Base-by-base conservation (phyloP, 2,113 vertebrate species). In the Otocyon megalotis region DNA sequence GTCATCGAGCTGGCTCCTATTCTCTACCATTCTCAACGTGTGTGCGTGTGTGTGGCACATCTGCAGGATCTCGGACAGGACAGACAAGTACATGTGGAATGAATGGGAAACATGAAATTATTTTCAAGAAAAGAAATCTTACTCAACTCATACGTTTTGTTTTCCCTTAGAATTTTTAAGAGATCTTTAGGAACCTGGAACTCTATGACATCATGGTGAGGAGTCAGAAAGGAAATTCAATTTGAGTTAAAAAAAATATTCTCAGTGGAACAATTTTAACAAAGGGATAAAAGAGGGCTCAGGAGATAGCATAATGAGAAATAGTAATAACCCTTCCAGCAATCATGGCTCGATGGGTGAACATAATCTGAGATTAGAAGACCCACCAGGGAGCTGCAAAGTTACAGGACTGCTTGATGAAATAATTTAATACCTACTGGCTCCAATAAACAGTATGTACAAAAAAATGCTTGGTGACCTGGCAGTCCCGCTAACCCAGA, bases 351-450 rank as follows among this genome's bases (percentile, higher is more conserved):
- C 88, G 11, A 97, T 79, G 90, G 88, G 96, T 94, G 95, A 97
- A 79, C 96, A 89, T 63, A 86, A 97, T 80, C 87, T 97, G 96
- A 98, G 97, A 97, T 98, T 98, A 97, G 96, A 96, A 93, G 88
- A 86, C 95, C 84, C 96, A 93, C 95, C 60, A 91, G 96, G 97
- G 97, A 96, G 92, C 97, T 79, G 81, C 95, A 97, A 97, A 97
- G 96, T 98, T 98, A 96, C 90, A 98, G 97, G 95, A 97, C 93
- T 94, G 85, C 94, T 96, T 97, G 97, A 97, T 98, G 96, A 98
- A 98, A 98, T 97, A 98, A 98, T 98, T 97, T 97, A 97, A 98
- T 98, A 96, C 97, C 95, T 92, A 96, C 93, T 77, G 96, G 89
- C 76, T 98, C 84, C 93, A 94, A 93, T 97, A 98, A 98, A 97